Evolutionary conservation across 2,888 invertebrate genomes (phyloP), one percentile per base, ranked within the genome.

Genomic region (Latrodectus elegans): DNA sequence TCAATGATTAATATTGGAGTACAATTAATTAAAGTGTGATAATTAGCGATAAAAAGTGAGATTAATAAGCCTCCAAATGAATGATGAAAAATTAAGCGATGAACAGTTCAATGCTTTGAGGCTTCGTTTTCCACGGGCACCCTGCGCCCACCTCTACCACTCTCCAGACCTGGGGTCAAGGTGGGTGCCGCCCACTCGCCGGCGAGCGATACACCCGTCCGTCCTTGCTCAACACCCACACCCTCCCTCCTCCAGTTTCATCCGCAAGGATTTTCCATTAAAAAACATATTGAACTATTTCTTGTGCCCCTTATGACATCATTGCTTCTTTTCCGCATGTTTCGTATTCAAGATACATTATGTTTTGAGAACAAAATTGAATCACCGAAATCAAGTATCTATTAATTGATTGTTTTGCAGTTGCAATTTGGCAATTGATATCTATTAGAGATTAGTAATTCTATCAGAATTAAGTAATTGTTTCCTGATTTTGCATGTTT

Each of bases 101-200:
- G 60, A 12, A 60, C n/a, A 60, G 60, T 60, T 60, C 60, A 60
- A 15, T 60, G n/a, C 14, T 60, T 60, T 60, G 60, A 60, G 8
- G 76, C 49, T 26, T 49, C 64, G 38, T 38, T 12, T 11, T 17
- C 38, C 38, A 38, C 38, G 6, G 38, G 38, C 38, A 38, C 38
- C 38, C 38, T 38, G 38, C 38, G 1, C 38, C 38, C 15, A 70
- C 78, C 84, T 55, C 74, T 64, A 80, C 85, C 76, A 86, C 85
- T 70, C 79, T 51, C 71, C 38, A 26, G 22, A 11, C 60, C 12
- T 12, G 80, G 80, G 85, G 79, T 79, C 74, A 86, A 79, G 85
- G 79, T 84, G 68, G 68, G 73, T 60, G 55, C 75, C 85, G 64
- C 85, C 85, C 76, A 86, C 85, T 65, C 70, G 64, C 80, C 60